Evolutionary conservation across 2,888 invertebrate species (phyloP).

Genomic region (Lydus trimaculatus): DNA sequence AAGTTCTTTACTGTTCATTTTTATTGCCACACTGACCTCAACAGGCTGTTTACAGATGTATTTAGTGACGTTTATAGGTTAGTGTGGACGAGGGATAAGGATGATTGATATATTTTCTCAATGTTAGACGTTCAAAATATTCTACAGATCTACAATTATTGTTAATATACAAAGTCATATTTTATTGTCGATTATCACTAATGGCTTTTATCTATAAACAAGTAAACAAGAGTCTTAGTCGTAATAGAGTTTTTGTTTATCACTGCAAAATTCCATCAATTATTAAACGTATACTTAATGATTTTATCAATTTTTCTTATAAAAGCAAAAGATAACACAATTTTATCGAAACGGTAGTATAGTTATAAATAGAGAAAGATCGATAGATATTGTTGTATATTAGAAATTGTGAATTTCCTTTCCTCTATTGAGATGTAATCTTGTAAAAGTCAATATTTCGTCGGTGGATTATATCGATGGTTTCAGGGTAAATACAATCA

Average conservation of each 20-base stretch:
- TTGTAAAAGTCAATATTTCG: slow-evolving; percentile 9
- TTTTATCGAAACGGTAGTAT: background rate
- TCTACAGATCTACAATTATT: no score
- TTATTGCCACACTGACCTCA: background rate
- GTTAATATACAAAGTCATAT: no score
- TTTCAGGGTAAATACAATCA: slow-evolving; percentile 9
- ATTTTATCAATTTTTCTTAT: no score
- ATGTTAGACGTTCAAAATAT: no score
- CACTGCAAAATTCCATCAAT: no score
- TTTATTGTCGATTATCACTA: no score
- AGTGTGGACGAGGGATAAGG: background rate
- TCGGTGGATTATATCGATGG: slow-evolving; percentile 7
- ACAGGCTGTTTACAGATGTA: background rate
- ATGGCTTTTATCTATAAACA: no score
- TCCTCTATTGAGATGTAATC: slow-evolving; percentile 5
- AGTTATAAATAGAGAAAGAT: background rate
- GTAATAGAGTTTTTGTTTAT: no score
- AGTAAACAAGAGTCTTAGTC: no score
- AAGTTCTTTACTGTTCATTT: background rate
- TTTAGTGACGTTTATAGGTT: background rate
- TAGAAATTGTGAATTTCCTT: slow-evolving; percentile 8
- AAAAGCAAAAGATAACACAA: background rate
- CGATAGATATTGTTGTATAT: background rate
- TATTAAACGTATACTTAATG: no score
- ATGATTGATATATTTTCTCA: background rate